Conservation (phyloP, 23 tunicate species). For the Trididemnum clinides region DNA sequence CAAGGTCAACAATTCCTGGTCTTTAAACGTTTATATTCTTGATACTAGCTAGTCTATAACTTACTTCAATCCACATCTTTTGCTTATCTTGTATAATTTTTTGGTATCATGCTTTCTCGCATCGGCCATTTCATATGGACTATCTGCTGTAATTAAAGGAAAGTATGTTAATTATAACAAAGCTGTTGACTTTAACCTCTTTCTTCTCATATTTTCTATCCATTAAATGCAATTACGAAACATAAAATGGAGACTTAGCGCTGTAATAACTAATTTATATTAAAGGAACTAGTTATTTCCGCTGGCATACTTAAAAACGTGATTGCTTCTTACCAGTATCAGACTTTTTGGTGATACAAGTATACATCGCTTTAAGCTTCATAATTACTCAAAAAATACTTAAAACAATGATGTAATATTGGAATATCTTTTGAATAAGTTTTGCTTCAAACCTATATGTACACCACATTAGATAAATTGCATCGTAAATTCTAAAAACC, state of each 20-base stretch:
- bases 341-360: conserved; percentile 36
- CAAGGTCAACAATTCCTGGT: no score
- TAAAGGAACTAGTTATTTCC: conserved; percentile 16
- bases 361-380: conserved; percentile 65
- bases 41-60: no score
- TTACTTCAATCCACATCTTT: conserved; percentile 33
- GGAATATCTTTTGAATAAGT: neutral
- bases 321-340: conserved; percentile 41
- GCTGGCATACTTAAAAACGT: neutral
- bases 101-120: conserved; percentile 23
- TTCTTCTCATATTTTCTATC: neutral
- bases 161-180: neutral
- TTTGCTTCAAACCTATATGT: neutral
- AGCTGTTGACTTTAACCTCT: neutral
- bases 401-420: neutral
- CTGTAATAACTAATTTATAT: neutral
- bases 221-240: neutral
- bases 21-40: no score
- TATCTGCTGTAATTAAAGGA: conserved; percentile 9
- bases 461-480: neutral
- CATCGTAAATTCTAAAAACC: neutral
- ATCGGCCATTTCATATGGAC: conserved; percentile 33
- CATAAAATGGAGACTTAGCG: neutral
- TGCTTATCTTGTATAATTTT: conserved; percentile 25
- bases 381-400: conserved; percentile 21